Evolutionary conservation across 2,797 vertebrate species (phyloP).

Genomic region (Aplochiton taeniatus): DNA sequence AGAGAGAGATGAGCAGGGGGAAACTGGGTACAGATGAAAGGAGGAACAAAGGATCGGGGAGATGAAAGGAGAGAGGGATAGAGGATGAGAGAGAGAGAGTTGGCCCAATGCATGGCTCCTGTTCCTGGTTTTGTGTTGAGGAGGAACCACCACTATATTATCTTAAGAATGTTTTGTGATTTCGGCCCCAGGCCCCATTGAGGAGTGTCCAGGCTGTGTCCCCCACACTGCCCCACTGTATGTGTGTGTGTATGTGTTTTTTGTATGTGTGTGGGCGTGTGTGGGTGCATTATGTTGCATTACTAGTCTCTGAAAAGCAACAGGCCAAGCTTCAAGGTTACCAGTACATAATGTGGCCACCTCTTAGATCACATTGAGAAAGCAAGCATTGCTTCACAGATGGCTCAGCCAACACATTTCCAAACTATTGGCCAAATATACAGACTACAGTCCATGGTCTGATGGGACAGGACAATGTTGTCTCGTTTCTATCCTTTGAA

Average conservation of each 20-base stretch:
- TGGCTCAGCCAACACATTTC: conserved; percentile 7
- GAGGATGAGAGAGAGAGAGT: background rate
- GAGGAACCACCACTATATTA: too few species aligned
- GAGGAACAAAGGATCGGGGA: too few species aligned
- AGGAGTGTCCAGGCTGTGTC: too few species aligned
- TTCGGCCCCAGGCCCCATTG: too few species aligned
- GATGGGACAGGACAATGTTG: too few species aligned
- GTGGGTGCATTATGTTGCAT: background rate
- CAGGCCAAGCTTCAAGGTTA: conserved; percentile 8
- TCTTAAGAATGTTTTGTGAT: too few species aligned
- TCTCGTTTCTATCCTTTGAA: too few species aligned
- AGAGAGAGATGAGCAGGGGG: too few species aligned
- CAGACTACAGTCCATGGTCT: too few species aligned
- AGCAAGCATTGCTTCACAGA: conserved; percentile 10
- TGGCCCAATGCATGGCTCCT: conserved; percentile 38
- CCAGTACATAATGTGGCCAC: background rate
- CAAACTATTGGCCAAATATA: conserved; percentile 5
- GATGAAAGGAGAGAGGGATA: too few species aligned
- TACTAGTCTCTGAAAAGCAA: background rate
- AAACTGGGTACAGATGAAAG: too few species aligned
- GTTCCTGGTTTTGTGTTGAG: conserved; percentile 2
- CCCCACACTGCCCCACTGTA: background rate
- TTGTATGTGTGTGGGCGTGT: background rate
- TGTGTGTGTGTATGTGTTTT: background rate
- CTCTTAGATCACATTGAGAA: conserved; percentile 5